Percentiles rank a stretch among this genome's conserved stretches.
Evolutionary conservation across 2,888 invertebrate species (phyloP).

Genomic region (Empis stercorea): DNA sequence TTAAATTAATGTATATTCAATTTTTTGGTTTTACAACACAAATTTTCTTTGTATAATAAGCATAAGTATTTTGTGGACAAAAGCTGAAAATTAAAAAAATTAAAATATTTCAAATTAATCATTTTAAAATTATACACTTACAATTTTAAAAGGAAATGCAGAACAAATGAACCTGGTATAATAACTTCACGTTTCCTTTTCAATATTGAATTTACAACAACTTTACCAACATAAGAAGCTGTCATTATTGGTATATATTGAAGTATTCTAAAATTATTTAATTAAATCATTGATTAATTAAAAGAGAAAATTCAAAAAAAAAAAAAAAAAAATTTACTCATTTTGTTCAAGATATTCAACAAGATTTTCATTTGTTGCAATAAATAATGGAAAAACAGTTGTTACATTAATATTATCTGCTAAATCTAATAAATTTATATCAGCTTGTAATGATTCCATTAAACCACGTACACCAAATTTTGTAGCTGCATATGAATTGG

Average conservation of each 20-base stretch:
- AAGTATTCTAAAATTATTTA: slow-evolving; percentile 2
- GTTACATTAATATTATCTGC: slow-evolving; percentile 31
- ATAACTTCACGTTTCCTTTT: slow-evolving; percentile 18
- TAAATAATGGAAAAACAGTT: slow-evolving; percentile 35
- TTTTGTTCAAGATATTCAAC: slow-evolving; percentile 30
- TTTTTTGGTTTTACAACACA: too few species aligned
- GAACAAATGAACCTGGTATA: slow-evolving; percentile 13
- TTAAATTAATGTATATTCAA: too few species aligned
- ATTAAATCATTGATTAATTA: slow-evolving; percentile 10
- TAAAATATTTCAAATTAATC: too few species aligned
- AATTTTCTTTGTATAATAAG: too few species aligned
- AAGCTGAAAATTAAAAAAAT: too few species aligned
- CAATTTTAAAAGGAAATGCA: too few species aligned
- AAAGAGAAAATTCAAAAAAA: too few species aligned
- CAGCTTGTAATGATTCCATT: slow-evolving; percentile 32
- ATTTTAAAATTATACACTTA: too few species aligned
- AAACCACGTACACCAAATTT: slow-evolving; percentile 38
- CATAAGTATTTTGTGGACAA: too few species aligned
- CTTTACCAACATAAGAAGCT: slow-evolving; percentile 13
- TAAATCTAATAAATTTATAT: slow-evolving; percentile 31
- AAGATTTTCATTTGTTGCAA: slow-evolving; percentile 32
- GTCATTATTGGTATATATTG: background rate
- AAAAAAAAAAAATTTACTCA: slow-evolving; percentile 20
- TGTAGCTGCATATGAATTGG: slow-evolving; percentile 33
- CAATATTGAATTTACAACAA: slow-evolving; percentile 20